Evolutionary conservation across 2,888 invertebrate species (phyloP).

Genomic region (Gnatocerus cornutus): DNA sequence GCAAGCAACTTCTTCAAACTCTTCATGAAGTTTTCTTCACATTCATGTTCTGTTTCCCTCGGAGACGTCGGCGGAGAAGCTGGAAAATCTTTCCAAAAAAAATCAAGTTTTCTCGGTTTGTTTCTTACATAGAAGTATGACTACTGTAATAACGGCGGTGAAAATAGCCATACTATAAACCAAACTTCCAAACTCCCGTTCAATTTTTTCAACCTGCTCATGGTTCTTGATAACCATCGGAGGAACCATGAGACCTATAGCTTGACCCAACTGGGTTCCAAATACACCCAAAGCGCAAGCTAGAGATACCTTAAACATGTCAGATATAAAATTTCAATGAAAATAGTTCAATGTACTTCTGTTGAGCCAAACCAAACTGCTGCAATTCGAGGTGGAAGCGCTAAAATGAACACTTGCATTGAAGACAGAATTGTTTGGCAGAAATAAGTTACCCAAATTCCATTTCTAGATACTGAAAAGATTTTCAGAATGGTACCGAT

Average conservation of each 20-base stretch:
- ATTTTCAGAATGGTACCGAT: conserved; percentile 92
- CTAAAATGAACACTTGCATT: conserved; percentile 93
- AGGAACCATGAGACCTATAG: conserved; percentile 81
- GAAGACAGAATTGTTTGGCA: conserved; percentile 89
- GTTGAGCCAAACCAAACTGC: conserved; percentile 97
- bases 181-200: conserved; percentile 70
- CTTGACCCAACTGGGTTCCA: conserved; percentile 83
- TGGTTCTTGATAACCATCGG: conserved; percentile 72
- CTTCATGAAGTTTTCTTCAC: conserved; percentile 75
- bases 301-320: conserved; percentile 71
- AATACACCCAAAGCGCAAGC: conserved; percentile 84
- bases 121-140: not conserved
- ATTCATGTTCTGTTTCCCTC: conserved; percentile 71
- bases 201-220: conserved; percentile 59
- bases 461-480: conserved; percentile 84
- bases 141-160: conserved; percentile 70
- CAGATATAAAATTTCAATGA: conserved; percentile 21
- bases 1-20: conserved; percentile 83
- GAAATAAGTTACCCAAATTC: conserved; percentile 88
- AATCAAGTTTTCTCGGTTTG: not conserved
- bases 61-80: conserved; percentile 75
- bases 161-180: conserved; percentile 74
- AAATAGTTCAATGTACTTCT: conserved; percentile 76
- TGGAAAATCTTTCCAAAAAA: conserved; percentile 73
- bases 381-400: conserved; percentile 91